phyloP scores from a whole-genome alignment of 2,888 invertebrate species.

The Drosophila melanosoma region DNA sequence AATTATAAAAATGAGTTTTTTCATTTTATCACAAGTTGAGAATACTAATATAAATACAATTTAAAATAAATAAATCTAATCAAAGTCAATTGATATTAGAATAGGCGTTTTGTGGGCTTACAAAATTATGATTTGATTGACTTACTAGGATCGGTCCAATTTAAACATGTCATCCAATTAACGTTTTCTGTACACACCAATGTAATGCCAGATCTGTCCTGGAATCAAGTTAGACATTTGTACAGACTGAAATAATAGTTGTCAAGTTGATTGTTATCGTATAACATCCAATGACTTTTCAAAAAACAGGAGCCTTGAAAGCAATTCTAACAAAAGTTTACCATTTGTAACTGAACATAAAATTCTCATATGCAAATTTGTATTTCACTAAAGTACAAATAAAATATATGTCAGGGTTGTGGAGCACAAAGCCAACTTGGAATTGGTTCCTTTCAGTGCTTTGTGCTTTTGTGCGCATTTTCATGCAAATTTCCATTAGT shows the following conservation, averaged over 20 bases:
- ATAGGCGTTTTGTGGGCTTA: neutral
- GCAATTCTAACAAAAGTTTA: conserved; percentile 38
- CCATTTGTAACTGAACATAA: conserved; percentile 42
- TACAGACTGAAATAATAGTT: conserved; percentile 54
- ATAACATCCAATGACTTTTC: conserved; percentile 35
- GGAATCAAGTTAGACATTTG: conserved; percentile 23
- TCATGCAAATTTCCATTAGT: conserved; percentile 67
- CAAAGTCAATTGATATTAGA: neutral
- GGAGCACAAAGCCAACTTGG: conserved; percentile 10
- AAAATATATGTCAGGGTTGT: conserved; percentile 23
- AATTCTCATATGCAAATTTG: conserved; percentile 52
- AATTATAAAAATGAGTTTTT: conserved; percentile 38
- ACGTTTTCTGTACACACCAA: conserved; percentile 15
- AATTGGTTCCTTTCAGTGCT: conserved; percentile 43
- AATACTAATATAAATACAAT: neutral
- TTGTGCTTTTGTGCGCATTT: conserved; percentile 70
- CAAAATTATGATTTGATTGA: conserved; percentile 22
- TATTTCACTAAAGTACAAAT: conserved; percentile 19
- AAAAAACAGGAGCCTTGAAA: neutral
- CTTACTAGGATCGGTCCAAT: conserved; percentile 23
- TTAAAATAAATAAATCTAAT: neutral
- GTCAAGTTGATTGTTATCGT: conserved; percentile 51
- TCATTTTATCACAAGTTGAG: conserved; percentile 37
- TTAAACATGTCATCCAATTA: conserved; percentile 48
- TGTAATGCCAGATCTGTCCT: conserved; percentile 39